A percentile compares a stretch with the other conserved stretches of the same genome.
These are phyloP conservation scores for Polyergus mexicanus DNA, from an alignment of 1,140 invertebrate genomes.

Conservation along the genomic window DNA sequence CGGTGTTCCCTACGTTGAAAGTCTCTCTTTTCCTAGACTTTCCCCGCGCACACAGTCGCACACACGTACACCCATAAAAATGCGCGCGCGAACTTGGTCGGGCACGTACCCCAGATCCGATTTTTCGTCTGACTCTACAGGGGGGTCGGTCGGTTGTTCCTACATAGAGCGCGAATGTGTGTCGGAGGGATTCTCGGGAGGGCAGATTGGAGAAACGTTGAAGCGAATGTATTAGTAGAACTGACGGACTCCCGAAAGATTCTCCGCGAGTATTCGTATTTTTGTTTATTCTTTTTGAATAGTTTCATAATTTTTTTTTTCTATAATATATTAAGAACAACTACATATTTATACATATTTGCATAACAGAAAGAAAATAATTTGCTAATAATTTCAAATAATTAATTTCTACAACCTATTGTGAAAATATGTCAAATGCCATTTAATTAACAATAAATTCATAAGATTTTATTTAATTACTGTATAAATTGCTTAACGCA, in stretches of 20 bases:
- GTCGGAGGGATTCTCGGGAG: constrained; percentile 26
- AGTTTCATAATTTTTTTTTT: constrained; percentile 3
- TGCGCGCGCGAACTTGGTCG: constrained; percentile 64
- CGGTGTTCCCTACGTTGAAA: constrained; percentile 30
- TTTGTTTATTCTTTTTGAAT: constrained; percentile 9
- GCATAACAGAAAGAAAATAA: not conserved
- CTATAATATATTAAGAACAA: not conserved
- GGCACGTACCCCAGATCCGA: constrained; percentile 64
- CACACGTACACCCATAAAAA: constrained; percentile 59
- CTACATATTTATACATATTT: not conserved
- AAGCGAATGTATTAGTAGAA: constrained; percentile 60
- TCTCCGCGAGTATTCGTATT: constrained; percentile 15
- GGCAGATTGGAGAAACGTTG: constrained; percentile 56
- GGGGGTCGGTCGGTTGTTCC: constrained; percentile 25
- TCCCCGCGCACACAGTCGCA: not conserved
- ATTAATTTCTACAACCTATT: not conserved
- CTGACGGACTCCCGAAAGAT: not conserved
- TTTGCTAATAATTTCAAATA: not conserved
- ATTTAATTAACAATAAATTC: not conserved
- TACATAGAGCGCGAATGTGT: constrained; percentile 43
- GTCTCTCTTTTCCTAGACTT: constrained; percentile 26
- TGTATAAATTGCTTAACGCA: not conserved
- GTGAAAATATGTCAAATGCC: not conserved
- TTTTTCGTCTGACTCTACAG: constrained; percentile 42
- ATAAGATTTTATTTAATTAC: not conserved